Conservation (phyloP, 1,140 invertebrate genomes). For the Zaprionus camerounensis region DNA sequence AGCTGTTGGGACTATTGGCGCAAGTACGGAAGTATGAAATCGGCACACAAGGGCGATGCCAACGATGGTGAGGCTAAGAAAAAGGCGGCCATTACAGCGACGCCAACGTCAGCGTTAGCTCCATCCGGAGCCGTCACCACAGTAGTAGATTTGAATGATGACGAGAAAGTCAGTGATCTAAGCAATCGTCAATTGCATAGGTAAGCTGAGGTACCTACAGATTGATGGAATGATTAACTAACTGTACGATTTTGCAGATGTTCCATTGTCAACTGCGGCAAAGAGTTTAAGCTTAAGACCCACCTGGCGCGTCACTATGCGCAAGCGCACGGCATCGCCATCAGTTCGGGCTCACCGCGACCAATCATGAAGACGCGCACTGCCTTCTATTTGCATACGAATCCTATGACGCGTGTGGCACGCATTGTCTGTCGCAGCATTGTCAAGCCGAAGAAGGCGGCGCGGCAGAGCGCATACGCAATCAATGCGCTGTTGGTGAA, state of each 20-base stretch:
- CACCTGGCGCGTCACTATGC: conserved; percentile 96
- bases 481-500: conserved; percentile 94
- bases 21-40: conserved; percentile 98
- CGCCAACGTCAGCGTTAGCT: conserved; percentile 37
- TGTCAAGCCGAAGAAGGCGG: conserved; percentile 93
- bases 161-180: conserved; percentile 84
- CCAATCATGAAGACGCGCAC: conserved; percentile 98
- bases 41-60: conserved; percentile 86
- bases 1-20: conserved; percentile 99
- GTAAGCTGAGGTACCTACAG: conserved; percentile 38
- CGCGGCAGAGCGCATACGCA: conserved; percentile 93
- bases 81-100: conserved; percentile 68
- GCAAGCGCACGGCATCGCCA: conserved; percentile 92
- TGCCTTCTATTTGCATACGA: conserved; percentile 96
- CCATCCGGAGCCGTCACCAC: conserved; percentile 46
- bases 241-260: conserved; percentile 86
- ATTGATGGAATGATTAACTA: not conserved
- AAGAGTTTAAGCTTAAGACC: conserved; percentile 97
- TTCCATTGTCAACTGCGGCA: conserved; percentile 94
- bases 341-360: conserved; percentile 90
- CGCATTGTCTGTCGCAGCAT: conserved; percentile 93
- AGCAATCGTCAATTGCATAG: conserved; percentile 84
- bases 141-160: conserved; percentile 83
- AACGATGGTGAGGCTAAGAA: conserved; percentile 86
- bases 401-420: conserved; percentile 94